phyloP scores from a whole-genome alignment of 2,888 invertebrate genomes.

The Apotomis betuletana region DNA sequence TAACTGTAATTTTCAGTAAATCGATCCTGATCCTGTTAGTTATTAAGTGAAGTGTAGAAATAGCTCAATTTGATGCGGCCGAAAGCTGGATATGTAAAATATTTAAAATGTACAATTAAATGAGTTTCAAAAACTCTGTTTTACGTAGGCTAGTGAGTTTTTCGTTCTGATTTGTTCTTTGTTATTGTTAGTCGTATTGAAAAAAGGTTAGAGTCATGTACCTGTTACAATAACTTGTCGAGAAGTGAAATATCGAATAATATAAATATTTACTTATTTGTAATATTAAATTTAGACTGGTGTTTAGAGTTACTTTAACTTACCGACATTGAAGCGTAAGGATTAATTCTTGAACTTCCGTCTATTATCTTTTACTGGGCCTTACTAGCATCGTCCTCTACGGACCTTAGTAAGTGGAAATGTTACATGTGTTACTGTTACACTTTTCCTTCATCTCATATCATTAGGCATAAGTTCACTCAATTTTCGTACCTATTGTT shows the following conservation, averaged over 20 bases:
- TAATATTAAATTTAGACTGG: constrained; percentile 17
- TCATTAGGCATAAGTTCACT: constrained; percentile 30
- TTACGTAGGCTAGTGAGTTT: constrained; percentile 13
- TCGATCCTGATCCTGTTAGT: not conserved
- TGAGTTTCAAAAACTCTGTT: constrained; percentile 31
- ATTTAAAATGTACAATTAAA: constrained; percentile 19
- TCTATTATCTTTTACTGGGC: constrained; percentile 7
- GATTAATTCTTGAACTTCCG: constrained; percentile 4
- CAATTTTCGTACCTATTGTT: constrained; percentile 31
- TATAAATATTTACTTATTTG: constrained; percentile 13
- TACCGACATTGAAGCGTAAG: not conserved
- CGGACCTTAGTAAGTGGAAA: constrained; percentile 19
- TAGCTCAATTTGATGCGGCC: constrained; percentile 17
- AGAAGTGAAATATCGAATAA: not conserved
- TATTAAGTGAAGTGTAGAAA: constrained; percentile 9
- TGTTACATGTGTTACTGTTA: constrained; percentile 4
- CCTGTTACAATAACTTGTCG: constrained; percentile 29
- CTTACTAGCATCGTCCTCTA: not conserved
- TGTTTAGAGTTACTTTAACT: constrained; percentile 19
- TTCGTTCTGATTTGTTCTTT: not conserved
- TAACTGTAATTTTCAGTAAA: constrained; percentile 24
- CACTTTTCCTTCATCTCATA: constrained; percentile 21
- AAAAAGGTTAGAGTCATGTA: constrained; percentile 34
- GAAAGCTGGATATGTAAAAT: constrained; percentile 7
- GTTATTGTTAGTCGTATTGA: constrained; percentile 7